Base-by-base conservation (phyloP, 2,797 vertebrate species). In the Sebastes aleutianus region DNA sequence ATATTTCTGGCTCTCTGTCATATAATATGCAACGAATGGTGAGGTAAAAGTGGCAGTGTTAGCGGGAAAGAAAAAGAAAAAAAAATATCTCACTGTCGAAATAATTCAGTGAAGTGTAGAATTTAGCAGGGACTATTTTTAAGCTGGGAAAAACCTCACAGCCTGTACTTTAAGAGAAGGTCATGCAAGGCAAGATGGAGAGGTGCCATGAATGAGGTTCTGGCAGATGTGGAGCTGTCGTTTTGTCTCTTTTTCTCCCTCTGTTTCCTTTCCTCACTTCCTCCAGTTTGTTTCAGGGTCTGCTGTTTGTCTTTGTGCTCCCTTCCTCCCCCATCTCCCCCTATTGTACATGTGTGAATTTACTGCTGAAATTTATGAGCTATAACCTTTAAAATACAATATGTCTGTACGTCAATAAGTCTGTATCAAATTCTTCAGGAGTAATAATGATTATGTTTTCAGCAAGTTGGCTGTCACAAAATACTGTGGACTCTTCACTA, bases 111-210 rank as follows among this genome's bases (percentile, higher is more conserved):
- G 75, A 90, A 90, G 91, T 89, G 90, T 93, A 92, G 93, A 95
- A 95, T 95, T 95, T 92, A 92, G 93, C 91, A 81, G 81, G 47
- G 81, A 69, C 88, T 95, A 94, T 95, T 95, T 96, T 95, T 94
- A 94, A 92, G 93, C 84, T 47, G 81, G 76, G 87, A 88, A 80
- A 88, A 95, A 97, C 95, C 96, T 97, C 95, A 97, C 92, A 95
- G 93, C 89, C 95, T 95, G 78, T 87, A 95, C 94, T 96, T 95
- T 93, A 83, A 85, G 86, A 78, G 83, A 84, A 92, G 97, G 96
- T 97, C 96, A 96, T 87, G 47, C 93, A 87, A 97, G 97, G 96
- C 95, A 84, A 97, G 91, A 89, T 96, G 96, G 96, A 97, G 94
- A 93, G 81, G 87, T 93, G 96, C 95, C 96, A 96, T 82, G 82